phyloP scores from a whole-genome alignment of 2,888 invertebrate genomes.

The Andrena bucephala region DNA sequence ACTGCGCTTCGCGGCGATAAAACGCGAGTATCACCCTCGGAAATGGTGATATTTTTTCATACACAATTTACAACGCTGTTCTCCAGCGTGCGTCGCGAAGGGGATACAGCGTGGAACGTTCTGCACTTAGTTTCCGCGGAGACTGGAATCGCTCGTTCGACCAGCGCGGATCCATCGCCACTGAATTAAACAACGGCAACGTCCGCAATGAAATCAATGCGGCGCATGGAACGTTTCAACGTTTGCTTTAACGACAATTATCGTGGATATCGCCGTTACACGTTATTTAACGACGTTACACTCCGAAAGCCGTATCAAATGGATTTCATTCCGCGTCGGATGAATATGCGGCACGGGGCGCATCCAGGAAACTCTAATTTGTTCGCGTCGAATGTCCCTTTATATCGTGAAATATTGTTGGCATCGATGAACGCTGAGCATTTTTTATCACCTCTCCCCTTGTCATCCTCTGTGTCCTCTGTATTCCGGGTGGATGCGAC shows the following conservation, averaged over 20 bases:
- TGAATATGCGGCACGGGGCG: not conserved
- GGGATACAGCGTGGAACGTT: no score
- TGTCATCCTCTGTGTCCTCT: not conserved
- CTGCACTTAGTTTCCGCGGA: not conserved
- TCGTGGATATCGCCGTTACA: slow-evolving; percentile 15
- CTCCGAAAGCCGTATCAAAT: not conserved
- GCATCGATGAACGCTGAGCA: no score
- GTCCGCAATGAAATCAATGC: not conserved
- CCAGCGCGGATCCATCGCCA: no score
- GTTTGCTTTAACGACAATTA: slow-evolving; percentile 29
- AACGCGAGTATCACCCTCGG: not conserved
- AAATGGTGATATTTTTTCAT: not conserved
- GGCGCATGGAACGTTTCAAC: not conserved
- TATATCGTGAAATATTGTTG: not conserved
- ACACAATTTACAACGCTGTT: not conserved
- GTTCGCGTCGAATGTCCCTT: not conserved
- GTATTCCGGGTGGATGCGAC: not conserved
- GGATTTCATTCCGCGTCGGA: not conserved
- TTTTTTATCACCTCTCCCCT: no score
- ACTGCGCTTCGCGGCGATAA: not conserved
- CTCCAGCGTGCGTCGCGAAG: no score
- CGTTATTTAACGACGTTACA: slow-evolving; percentile 11
- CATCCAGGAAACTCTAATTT: not conserved
- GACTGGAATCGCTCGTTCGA: not conserved
- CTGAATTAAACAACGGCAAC: slow-evolving; percentile 7